phyloP scores from a whole-genome alignment of 2,797 vertebrate species.

The Poecile montanus region DNA sequence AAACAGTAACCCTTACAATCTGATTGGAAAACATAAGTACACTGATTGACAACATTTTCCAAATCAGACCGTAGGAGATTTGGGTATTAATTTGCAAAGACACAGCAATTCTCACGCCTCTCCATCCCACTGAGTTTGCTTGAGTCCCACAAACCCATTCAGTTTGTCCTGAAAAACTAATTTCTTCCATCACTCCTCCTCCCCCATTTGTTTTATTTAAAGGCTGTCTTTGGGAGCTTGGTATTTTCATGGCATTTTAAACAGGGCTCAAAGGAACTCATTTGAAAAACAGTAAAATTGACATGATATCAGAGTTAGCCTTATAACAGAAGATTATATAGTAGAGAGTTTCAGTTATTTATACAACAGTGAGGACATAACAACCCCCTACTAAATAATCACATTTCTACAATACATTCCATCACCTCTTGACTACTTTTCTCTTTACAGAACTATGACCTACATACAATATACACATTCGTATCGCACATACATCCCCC shows the following conservation, averaged over 20 bases:
- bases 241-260: constrained; percentile 75
- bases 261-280: constrained; percentile 62
- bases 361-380: constrained; percentile 74
- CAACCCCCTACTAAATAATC: constrained; percentile 75
- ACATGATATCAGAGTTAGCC: constrained; percentile 81
- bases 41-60: constrained; percentile 44
- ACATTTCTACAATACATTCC: constrained; percentile 78
- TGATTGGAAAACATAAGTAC: constrained; percentile 45
- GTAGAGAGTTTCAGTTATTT: constrained; percentile 75
- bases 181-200: background rate
- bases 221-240: constrained; percentile 73
- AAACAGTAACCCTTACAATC: background rate
- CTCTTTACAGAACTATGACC: constrained; percentile 71
- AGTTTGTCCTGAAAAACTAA: constrained; percentile 33
- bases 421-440: constrained; percentile 73
- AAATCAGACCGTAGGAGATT: constrained; percentile 35
- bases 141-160: background rate
- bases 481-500: constrained; percentile 73
- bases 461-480: constrained; percentile 77
- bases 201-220: constrained; percentile 47
- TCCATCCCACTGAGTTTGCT: background rate
- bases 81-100: constrained; percentile 32
- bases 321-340: constrained; percentile 75
- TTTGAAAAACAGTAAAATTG: constrained; percentile 66
- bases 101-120: constrained; percentile 54